Base-by-base conservation (phyloP, 2,888 invertebrate genomes). In the Dryobotodes eremita region DNA sequence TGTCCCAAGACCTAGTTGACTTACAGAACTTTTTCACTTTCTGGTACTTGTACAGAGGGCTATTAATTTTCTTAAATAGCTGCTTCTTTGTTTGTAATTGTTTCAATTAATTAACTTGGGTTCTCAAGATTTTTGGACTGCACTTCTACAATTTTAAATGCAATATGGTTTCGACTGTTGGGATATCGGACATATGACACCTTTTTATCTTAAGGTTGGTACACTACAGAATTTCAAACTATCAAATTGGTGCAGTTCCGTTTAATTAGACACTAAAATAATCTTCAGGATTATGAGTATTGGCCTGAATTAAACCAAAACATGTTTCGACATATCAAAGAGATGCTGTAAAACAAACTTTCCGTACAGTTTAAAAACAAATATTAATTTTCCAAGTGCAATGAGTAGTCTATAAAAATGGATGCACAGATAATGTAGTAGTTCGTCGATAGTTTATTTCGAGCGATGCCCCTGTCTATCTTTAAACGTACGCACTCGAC, bases 361-460 rank as follows among this genome's bases (percentile, higher is more conserved):
- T 36, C 46, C 46, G 57, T 50, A 53, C 8, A 55, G 8, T 57
- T 57, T n/a, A 5, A 82, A 57, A 78, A 42, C 26, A 66, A 61
- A 61, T 53, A 77, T 55, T 20, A 15, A 66, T 77, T 31, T 36
- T n/a, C 31, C 31, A 71, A 78, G 53, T 73, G 79, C 71, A 74
- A 61, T 57, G 75, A 79, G 75, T 70, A 20, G 23, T 55, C 53
- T 64, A 53, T 72, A 78, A 75, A 84, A 81, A 76, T 84, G 73
- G 26, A 78, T 87, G 78, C 75, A 83, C 69, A 82, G 81, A 82
- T 84, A 89, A 85, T 85, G 85, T 88, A 87, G 84, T 86, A 84
- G 86, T 86, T 87, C 80, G 81, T 86, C 80, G 85, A 83, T 82
- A 80, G 86, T 89, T 88, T 91, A 91, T 91, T 91, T 91, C 89